phyloP scores from a whole-genome alignment of 2,797 vertebrate species.

The Moxostoma hubbsi region DNA sequence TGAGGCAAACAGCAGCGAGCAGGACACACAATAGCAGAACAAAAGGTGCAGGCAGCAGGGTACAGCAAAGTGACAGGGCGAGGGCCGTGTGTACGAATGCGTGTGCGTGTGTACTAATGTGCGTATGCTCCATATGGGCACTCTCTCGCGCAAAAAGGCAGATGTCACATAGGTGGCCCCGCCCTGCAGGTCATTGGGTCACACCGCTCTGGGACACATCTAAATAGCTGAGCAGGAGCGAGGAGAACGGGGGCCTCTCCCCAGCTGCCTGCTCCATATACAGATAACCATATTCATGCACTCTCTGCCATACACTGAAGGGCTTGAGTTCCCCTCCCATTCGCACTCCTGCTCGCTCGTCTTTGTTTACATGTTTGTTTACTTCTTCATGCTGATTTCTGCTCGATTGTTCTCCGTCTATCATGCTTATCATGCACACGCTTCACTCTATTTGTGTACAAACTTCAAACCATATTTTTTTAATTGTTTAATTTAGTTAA shows the following conservation, averaged over 20 bases:
- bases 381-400: conserved; percentile 16
- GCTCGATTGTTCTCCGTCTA: not conserved
- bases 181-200: conserved; percentile 77
- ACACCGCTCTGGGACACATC: conserved; percentile 67
- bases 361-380: conserved; percentile 37
- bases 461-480: not conserved
- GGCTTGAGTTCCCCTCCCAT: conserved; percentile 1
- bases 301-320: conserved; percentile 40
- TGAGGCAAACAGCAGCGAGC: conserved; percentile 53
- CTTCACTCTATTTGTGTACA: not conserved
- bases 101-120: conserved; percentile 48
- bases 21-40: conserved; percentile 57
- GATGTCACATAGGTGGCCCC: conserved; percentile 81
- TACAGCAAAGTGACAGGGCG: conserved; percentile 58
- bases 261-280: conserved; percentile 46
- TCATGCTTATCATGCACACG: conserved; percentile 2
- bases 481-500: not conserved
- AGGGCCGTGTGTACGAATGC: conserved; percentile 50
- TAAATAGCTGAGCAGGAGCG: conserved; percentile 75
- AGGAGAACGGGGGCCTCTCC: conserved; percentile 37
- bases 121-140: conserved; percentile 75
- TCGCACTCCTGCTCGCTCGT: not conserved
- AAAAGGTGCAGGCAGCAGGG: conserved; percentile 68
- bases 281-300: conserved; percentile 57
- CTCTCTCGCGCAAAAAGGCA: conserved; percentile 74